phyloP scores from a whole-genome alignment of 2,113 vertebrate species.

The Rhadina sibilatrix region DNA sequence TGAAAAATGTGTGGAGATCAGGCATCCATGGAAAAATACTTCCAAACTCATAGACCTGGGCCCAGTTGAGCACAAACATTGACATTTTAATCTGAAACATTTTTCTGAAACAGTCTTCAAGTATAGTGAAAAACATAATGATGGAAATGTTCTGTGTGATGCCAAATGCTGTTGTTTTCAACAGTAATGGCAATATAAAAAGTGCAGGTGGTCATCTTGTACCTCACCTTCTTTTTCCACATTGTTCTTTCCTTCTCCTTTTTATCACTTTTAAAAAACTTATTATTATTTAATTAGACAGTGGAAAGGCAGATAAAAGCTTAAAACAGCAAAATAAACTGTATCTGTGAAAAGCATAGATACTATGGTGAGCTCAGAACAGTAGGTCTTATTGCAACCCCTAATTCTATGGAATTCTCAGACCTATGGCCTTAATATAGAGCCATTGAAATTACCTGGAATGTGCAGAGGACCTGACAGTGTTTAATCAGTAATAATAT shows the following conservation, averaged over 20 bases:
- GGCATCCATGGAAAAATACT: slow-evolving; percentile 24
- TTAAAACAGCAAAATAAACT: neutral
- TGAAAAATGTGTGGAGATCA: neutral
- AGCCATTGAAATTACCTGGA: neutral
- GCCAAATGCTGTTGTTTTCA: neutral
- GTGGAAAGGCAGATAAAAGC: neutral
- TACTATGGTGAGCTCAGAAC: neutral
- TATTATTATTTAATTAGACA: neutral
- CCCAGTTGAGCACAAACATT: neutral
- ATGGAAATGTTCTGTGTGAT: neutral
- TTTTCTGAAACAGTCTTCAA: neutral
- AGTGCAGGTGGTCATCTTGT: neutral
- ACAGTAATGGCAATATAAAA: neutral
- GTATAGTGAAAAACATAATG: neutral
- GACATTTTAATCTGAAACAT: slow-evolving; percentile 20
- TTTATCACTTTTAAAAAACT: neutral
- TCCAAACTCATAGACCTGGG: neutral
- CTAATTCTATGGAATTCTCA: neutral
- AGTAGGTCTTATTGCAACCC: neutral
- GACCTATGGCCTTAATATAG: neutral
- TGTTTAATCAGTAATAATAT: neutral
- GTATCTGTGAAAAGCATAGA: neutral
- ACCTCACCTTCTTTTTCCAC: neutral
- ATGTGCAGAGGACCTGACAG: neutral
- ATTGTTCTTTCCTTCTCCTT: neutral